Evolutionary conservation across 2,888 invertebrate species (phyloP).

Genomic region (Meteorus cinctellus): DNA sequence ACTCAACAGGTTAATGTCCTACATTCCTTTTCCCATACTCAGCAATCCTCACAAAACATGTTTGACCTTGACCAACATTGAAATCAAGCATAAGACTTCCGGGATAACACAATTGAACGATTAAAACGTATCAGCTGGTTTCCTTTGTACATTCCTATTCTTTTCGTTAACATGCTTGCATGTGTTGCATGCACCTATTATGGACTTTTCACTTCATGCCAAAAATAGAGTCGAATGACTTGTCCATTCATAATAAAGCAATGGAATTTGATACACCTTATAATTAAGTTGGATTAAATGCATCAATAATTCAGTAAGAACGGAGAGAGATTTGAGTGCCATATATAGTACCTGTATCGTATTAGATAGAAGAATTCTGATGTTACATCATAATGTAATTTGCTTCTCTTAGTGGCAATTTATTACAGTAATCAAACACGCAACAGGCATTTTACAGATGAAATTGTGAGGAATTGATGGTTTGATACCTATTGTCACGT

Average conservation of each 20-base stretch:
- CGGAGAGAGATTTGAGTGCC: too few species aligned
- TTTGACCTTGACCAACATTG: slow-evolving; percentile 61
- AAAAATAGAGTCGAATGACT: too few species aligned
- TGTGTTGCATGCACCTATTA: too few species aligned
- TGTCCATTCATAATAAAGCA: too few species aligned
- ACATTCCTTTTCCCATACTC: slow-evolving; percentile 50
- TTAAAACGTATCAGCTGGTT: not conserved
- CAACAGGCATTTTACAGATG: not conserved
- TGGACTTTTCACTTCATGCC: too few species aligned
- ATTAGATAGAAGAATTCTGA: not conserved
- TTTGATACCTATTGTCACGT: not conserved
- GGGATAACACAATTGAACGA: slow-evolving; percentile 22
- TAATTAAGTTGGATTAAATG: too few species aligned
- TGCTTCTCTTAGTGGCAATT: not conserved
- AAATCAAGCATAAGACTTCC: slow-evolving; percentile 45
- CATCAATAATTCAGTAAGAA: too few species aligned
- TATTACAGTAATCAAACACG: not conserved
- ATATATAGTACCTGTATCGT: too few species aligned
- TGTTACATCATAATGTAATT: not conserved
- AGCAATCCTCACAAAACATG: slow-evolving; percentile 30
- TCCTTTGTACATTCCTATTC: not conserved
- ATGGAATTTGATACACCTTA: too few species aligned
- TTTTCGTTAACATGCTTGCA: not conserved
- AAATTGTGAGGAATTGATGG: not conserved
- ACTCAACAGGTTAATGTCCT: slow-evolving; percentile 53